Conservation (phyloP, 2,888 invertebrate species). For the Melanophora roralis region DNA sequence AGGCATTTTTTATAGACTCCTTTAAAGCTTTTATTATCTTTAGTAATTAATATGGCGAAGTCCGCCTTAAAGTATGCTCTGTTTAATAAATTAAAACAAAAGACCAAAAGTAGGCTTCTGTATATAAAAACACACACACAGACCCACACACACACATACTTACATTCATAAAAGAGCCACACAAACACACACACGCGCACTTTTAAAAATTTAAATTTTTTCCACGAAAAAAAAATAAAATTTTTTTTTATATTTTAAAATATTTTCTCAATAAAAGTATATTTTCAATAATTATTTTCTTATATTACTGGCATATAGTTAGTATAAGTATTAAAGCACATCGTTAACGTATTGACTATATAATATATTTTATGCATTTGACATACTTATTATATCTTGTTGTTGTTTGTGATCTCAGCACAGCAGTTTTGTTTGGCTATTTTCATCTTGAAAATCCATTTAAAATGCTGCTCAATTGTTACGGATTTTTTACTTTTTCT, state of each 20-base stretch:
- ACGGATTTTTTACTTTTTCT: not conserved
- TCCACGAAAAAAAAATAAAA: not conserved
- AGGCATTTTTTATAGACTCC: slow-evolving; percentile 17
- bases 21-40: slow-evolving; percentile 8
- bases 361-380: not conserved
- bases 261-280: not conserved
- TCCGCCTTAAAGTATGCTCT: slow-evolving; percentile 53
- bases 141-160: too few species aligned
- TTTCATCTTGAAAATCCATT: slow-evolving; percentile 58
- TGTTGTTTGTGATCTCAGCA: not conserved
- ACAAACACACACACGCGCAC: slow-evolving; percentile 5
- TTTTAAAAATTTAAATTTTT: slow-evolving; percentile 17
- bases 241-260: not conserved
- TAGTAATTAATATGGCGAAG: slow-evolving; percentile 33
- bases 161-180: too few species aligned
- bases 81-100: slow-evolving; percentile 46
- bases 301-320: too few species aligned
- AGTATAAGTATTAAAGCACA: too few species aligned
- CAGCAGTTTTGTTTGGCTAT: not conserved
- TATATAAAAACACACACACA: not conserved
- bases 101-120: slow-evolving; percentile 37
- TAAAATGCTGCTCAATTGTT: slow-evolving; percentile 41
- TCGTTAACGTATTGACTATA: too few species aligned
- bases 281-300: slow-evolving; percentile 24
- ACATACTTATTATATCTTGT: not conserved